These are phyloP conservation scores for Sylvietta virens DNA, from an alignment of 2,113 vertebrate genomes.

Conservation along the genomic window DNA sequence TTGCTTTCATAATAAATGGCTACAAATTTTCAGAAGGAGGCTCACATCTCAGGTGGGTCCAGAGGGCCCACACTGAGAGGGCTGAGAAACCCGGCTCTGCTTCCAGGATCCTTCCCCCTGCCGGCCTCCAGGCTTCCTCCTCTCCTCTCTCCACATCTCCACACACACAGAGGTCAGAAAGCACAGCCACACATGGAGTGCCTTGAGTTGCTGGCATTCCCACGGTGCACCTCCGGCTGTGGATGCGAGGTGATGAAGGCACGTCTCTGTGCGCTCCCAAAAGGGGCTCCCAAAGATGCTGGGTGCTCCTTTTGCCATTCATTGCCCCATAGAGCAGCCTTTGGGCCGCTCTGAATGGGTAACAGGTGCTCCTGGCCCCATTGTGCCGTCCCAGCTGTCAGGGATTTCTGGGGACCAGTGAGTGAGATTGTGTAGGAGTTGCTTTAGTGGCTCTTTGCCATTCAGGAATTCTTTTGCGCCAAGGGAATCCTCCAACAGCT, in stretches of 20 bases:
- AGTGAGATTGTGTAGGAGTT: constrained; percentile 61
- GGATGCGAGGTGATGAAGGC: constrained; percentile 11
- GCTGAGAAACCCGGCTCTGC: not conserved
- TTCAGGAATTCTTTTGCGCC: constrained; percentile 65
- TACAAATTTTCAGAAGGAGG: not conserved
- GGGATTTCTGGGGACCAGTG: constrained; percentile 62
- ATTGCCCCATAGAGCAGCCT: constrained; percentile 34
- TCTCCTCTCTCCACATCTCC: not conserved
- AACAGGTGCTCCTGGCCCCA: constrained; percentile 61
- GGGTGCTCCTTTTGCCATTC: constrained; percentile 30
- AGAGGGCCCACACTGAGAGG: not conserved
- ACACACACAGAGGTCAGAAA: not conserved
- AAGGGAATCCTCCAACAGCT: constrained; percentile 67
- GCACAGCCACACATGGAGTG: not conserved
- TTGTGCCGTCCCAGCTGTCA: constrained; percentile 59
- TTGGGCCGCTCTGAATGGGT: constrained; percentile 50
- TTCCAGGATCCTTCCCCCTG: not conserved
- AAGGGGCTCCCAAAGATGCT: not conserved
- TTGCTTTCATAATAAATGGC: not conserved
- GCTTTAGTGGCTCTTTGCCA: constrained; percentile 64
- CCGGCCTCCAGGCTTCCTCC: not conserved
- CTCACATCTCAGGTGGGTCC: not conserved
- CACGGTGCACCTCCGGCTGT: constrained; percentile 35
- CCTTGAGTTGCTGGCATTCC: not conserved
- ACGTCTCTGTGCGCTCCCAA: not conserved